Percentiles rank a stretch among this genome's conserved stretches.
Evolutionary conservation across 2,113 vertebrate species (phyloP).

Genomic region (Condylura cristata): DNA sequence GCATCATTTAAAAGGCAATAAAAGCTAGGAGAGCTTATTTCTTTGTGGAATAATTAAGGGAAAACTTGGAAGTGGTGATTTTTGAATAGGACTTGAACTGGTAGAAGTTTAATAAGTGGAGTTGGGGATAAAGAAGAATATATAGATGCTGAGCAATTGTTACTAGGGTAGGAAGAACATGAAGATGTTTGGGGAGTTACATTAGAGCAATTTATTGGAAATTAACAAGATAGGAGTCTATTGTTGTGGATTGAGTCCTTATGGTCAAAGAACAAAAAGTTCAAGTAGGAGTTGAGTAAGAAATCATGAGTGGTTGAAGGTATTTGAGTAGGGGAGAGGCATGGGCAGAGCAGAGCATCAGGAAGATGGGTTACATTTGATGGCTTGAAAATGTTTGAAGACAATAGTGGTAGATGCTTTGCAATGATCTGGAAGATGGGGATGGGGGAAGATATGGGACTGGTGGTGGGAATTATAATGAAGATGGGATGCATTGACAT

Average conservation of each 20-base stretch:
- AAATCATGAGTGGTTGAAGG: background rate
- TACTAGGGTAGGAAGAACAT: background rate
- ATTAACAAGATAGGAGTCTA: background rate
- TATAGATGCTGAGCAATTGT: background rate
- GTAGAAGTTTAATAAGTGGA: background rate
- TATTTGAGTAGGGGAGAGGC: background rate
- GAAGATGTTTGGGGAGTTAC: background rate
- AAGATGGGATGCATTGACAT: conserved; percentile 28
- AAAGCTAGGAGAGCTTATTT: background rate
- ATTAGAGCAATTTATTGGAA: background rate
- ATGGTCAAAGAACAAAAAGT: background rate
- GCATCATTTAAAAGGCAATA: background rate
- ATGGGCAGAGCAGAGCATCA: background rate
- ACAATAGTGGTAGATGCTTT: background rate
- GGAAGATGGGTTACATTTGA: background rate
- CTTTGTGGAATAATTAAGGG: conserved; percentile 2
- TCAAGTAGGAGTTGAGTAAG: background rate
- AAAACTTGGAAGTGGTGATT: background rate
- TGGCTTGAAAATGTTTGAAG: background rate
- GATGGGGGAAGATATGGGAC: background rate
- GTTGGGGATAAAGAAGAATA: background rate
- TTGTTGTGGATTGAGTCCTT: background rate
- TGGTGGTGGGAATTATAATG: background rate
- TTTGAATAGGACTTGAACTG: conserved; percentile 19
- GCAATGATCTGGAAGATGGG: background rate